Evolutionary conservation across 2,888 invertebrate species (phyloP), one percentile per base, ranked within the genome.

Genomic region (Drosophila pseudotakahashii): DNA sequence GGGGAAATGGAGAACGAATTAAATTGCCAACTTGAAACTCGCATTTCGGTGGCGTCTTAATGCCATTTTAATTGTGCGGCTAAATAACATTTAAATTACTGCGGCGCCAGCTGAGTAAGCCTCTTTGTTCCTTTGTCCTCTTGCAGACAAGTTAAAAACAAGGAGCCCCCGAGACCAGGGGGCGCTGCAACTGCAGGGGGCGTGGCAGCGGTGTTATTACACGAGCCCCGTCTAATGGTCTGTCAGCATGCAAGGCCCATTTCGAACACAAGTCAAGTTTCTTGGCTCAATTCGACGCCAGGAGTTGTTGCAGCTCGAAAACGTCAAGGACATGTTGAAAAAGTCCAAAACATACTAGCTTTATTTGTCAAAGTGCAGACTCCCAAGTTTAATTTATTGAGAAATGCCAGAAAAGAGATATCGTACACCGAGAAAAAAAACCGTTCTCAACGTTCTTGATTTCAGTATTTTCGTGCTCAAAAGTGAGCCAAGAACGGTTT

Each of bases 1-100:
- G 26, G 42, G 19, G 19, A 7, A 5, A 13, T 13, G 7, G 23
- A 11, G 14, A 62, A 19, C 1, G 11, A 58, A 69, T 71, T 59
- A 61, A 79, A 81, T 73, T 84, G 79, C 79, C 53, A 52, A 47
- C 64, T 36, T 73, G 73, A 62, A 67, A 68, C 54, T 67, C 58
- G 48, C 67, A 73, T 62, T 73, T 73, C 47, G 41, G 45, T 37
- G 69, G 67, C 59, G 61, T 57, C 77, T 78, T 82, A 85, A 85
- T 82, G 73, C 71, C 77, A 54, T 78, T 82, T 85, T 82, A 82
- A 82, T 82, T 85, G 85, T 74, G 72, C 78, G 69, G 80, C 62
- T 73, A 75, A 80, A 79, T 73, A 82, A 82, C 82, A 85, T 82
- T 81, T 78, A 82, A 85, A 85, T 82, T 78, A 80, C 80, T 74